Conservation (phyloP, 1,140 invertebrate species). For the Protaetia brevitarsis region DNA sequence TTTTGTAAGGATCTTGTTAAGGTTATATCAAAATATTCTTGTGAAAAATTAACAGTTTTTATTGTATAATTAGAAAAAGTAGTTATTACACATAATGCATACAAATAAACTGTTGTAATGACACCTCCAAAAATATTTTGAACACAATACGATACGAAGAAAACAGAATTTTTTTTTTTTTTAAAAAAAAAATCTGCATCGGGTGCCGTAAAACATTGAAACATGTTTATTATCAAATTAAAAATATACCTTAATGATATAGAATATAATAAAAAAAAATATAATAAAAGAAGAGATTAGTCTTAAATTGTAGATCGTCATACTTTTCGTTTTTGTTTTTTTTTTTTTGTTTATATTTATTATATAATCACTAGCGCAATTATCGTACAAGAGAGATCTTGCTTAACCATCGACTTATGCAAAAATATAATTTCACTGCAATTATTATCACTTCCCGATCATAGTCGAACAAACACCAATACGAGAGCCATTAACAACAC, state of each 20-base stretch:
- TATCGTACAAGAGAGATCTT: background rate
- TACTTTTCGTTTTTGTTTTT: background rate
- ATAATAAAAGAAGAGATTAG: constrained; percentile 7
- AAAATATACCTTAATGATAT: background rate
- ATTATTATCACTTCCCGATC: too few relatives aligned
- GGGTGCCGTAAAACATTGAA: too few relatives aligned
- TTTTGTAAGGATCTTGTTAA: too few relatives aligned
- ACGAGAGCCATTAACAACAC: constrained; percentile 9
- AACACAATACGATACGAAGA: background rate
- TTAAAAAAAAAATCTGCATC: too few relatives aligned
- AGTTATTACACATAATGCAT: background rate
- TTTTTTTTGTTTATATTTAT: background rate
- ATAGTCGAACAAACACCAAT: constrained; percentile 6
- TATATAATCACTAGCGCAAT: background rate
- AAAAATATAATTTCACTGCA: too few relatives aligned
- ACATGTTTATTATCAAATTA: too few relatives aligned
- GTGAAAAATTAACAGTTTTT: constrained; percentile 11
- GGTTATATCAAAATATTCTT: background rate
- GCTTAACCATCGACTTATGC: too few relatives aligned
- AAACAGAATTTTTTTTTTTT: too few relatives aligned
- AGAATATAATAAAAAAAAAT: background rate
- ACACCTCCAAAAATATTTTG: background rate
- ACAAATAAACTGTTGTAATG: background rate
- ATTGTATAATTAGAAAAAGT: constrained; percentile 9
- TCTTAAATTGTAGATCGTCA: background rate